phyloP scores from a whole-genome alignment of 1,140 invertebrate species.

The Limonius californicus region DNA sequence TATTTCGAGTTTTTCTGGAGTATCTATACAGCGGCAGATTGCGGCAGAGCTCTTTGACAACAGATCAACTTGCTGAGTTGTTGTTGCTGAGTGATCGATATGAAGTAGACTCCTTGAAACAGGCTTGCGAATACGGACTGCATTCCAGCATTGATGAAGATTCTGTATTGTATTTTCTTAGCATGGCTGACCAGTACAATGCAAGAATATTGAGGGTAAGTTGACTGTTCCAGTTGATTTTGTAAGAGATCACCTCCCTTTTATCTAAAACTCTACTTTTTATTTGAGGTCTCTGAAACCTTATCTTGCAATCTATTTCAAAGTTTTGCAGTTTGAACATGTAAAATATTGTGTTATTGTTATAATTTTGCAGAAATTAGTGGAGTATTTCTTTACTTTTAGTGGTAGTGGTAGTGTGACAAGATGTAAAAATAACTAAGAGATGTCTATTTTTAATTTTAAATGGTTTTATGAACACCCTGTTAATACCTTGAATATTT shows the following conservation, averaged over 20 bases:
- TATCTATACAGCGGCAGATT: conserved; percentile 63
- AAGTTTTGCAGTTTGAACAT: too few species aligned
- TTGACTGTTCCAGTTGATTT: not conserved
- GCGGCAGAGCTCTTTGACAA: conserved; percentile 47
- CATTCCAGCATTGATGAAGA: conserved; percentile 59
- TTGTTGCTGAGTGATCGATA: conserved; percentile 58
- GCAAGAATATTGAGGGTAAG: conserved; percentile 57
- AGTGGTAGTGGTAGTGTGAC: too few species aligned
- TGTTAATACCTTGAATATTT: too few species aligned
- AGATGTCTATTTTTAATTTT: too few species aligned
- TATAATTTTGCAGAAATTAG: too few species aligned
- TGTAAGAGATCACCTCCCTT: not conserved
- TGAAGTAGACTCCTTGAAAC: conserved; percentile 57
- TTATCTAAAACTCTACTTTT: too few species aligned
- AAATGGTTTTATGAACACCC: too few species aligned
- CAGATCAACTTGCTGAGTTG: conserved; percentile 62
- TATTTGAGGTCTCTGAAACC: conserved; percentile 29
- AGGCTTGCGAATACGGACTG: conserved; percentile 59
- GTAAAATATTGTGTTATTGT: too few species aligned
- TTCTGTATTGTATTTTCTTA: conserved; percentile 60
- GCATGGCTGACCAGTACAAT: conserved; percentile 64
- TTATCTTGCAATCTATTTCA: not conserved
- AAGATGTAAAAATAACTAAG: too few species aligned
- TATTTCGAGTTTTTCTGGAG: conserved; percentile 59
- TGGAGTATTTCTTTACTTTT: too few species aligned